phyloP scores from a whole-genome alignment of 2,888 invertebrate genomes.

The Teleogryllus oceanicus region DNA sequence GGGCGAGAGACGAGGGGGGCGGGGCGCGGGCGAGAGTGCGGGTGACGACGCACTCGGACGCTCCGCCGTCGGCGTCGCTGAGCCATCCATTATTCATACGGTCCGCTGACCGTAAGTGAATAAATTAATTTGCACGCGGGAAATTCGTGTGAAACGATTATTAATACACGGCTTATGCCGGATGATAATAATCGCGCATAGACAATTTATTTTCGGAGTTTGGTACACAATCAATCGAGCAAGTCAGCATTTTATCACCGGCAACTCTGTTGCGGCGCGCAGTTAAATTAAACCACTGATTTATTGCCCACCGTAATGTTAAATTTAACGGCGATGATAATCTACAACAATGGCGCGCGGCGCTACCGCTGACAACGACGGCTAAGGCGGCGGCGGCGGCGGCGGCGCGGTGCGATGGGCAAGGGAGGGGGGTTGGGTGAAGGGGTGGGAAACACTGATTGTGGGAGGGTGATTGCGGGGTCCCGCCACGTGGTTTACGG shows the following conservation, averaged over 20 bases:
- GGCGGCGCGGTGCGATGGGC: too few species aligned
- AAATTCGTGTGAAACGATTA: conserved; percentile 26
- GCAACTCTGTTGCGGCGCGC: background rate
- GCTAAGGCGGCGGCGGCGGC: too few species aligned
- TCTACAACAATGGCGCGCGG: conserved; percentile 24
- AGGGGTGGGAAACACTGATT: too few species aligned
- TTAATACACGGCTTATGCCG: conserved; percentile 22
- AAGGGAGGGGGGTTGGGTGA: too few species aligned
- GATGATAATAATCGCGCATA: conserved; percentile 27
- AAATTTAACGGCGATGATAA: conserved; percentile 11
- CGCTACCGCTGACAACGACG: background rate
- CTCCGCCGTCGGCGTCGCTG: background rate
- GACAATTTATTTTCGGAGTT: conserved; percentile 25
- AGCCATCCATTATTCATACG: background rate
- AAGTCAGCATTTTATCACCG: conserved; percentile 30
- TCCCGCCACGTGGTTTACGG: too few species aligned
- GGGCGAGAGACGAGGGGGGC: too few species aligned
- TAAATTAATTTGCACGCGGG: conserved; percentile 27
- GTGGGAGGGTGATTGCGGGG: too few species aligned
- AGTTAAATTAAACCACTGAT: conserved; percentile 31
- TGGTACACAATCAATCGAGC: conserved; percentile 27
- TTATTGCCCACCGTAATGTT: conserved; percentile 27
- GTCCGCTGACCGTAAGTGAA: conserved; percentile 23
- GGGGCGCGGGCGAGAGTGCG: too few species aligned
- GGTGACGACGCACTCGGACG: too few species aligned